Evolutionary conservation across 2,888 invertebrate genomes (phyloP).

Genomic region (Cenopis cana): DNA sequence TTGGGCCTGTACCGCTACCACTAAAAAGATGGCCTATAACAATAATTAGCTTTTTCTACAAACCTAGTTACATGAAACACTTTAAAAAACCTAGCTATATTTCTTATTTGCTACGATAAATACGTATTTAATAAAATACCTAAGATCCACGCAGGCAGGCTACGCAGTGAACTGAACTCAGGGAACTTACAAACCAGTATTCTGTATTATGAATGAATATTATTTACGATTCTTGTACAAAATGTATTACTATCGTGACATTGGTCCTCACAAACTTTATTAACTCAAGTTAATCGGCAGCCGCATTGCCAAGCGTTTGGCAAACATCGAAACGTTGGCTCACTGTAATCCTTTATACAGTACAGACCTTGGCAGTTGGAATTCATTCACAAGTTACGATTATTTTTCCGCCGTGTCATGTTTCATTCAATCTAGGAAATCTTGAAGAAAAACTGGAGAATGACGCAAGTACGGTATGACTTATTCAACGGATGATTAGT

Average conservation of each 20-base stretch:
- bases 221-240: neutral
- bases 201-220: neutral
- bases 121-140: neutral
- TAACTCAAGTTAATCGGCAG: neutral
- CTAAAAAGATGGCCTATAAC: too few species aligned
- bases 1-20: too few species aligned
- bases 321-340: neutral
- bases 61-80: too few species aligned
- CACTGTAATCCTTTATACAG: neutral
- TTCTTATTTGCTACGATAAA: neutral
- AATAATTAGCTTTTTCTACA: too few species aligned
- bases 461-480: constrained; percentile 67
- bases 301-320: constrained; percentile 1
- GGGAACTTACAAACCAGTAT: too few species aligned
- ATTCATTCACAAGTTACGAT: constrained; percentile 41
- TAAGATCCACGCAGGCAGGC: neutral
- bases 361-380: constrained; percentile 39
- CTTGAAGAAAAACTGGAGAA: constrained; percentile 50
- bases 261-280: neutral
- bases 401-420: constrained; percentile 31
- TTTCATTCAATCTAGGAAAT: constrained; percentile 42
- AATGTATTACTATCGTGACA: neutral
- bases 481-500: constrained; percentile 63
- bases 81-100: neutral
- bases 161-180: neutral